Percentiles rank a stretch among this genome's conserved stretches.
phyloP scores from a whole-genome alignment of 2,888 invertebrate species.

The Altica lythri region DNA sequence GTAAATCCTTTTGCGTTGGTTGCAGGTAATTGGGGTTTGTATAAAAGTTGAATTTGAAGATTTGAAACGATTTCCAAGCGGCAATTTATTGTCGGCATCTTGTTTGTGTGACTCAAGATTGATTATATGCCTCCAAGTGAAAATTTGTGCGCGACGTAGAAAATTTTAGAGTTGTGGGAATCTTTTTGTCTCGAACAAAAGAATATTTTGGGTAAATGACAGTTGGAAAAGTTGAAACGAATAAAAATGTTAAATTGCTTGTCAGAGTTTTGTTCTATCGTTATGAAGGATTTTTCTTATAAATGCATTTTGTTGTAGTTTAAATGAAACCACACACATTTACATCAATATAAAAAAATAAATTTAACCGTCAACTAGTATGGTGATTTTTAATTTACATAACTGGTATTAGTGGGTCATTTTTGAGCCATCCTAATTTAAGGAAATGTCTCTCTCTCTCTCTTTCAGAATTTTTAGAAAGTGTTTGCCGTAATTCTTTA shows the following conservation, averaged over 20 bases:
- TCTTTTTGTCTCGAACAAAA: conserved; percentile 3
- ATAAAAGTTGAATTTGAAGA: conserved; percentile 30
- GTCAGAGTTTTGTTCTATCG: conserved; percentile 1
- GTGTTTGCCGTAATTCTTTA: too few species aligned
- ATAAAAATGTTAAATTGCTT: not conserved
- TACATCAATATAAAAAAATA: too few species aligned
- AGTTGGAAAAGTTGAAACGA: conserved; percentile 2
- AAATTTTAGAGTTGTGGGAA: not conserved
- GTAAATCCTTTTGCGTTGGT: conserved; percentile 24
- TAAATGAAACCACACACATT: too few species aligned
- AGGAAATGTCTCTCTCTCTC: too few species aligned
- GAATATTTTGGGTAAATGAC: conserved; percentile 1
- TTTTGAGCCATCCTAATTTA: too few species aligned
- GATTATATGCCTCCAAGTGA: not conserved
- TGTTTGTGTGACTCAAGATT: conserved; percentile 1
- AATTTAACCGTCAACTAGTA: too few species aligned
- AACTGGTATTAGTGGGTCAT: too few species aligned
- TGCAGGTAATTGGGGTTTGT: conserved; percentile 28
- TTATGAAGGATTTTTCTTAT: too few species aligned
- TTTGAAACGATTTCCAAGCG: conserved; percentile 19
- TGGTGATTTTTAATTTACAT: too few species aligned
- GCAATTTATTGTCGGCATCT: conserved; percentile 6
- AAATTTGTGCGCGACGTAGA: not conserved
- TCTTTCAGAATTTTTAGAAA: too few species aligned
- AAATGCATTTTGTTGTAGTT: too few species aligned